phyloP scores from a whole-genome alignment of 2,797 vertebrate genomes.

The Arctocebus calabarensis region DNA sequence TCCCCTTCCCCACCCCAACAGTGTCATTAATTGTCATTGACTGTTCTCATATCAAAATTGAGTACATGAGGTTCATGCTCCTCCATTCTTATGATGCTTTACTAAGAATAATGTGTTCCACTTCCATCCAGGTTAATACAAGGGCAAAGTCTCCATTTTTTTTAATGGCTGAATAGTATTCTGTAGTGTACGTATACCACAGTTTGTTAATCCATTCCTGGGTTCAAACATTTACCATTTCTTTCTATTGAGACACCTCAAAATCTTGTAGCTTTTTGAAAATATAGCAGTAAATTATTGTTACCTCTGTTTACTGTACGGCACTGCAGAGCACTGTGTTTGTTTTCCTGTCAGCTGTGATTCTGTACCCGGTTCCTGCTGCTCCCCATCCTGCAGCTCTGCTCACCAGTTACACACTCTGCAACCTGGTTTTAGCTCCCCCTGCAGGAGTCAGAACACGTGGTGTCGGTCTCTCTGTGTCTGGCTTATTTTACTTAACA shows the following conservation, averaged over 20 bases:
- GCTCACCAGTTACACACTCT: neutral
- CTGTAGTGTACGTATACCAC: too few species aligned
- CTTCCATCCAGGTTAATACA: too few species aligned
- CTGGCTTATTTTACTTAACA: neutral
- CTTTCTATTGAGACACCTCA: neutral
- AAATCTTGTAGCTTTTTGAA: neutral
- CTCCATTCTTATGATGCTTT: too few species aligned
- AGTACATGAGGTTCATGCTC: too few species aligned
- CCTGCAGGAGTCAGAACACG: neutral
- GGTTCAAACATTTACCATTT: neutral
- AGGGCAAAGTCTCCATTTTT: too few species aligned
- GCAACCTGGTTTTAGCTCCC: neutral
- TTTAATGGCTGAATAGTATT: too few species aligned
- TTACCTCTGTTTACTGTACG: neutral
- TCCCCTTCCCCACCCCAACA: too few species aligned
- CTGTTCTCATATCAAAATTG: too few species aligned
- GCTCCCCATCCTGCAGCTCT: neutral
- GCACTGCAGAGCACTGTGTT: neutral
- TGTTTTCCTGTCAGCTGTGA: neutral
- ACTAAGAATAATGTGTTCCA: too few species aligned
- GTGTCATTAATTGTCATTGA: too few species aligned
- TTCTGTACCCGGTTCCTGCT: neutral
- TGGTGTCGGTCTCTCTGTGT: neutral
- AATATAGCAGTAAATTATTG: neutral
- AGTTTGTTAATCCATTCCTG: too few species aligned